These are phyloP conservation scores for Spongilla lacustris DNA, from an alignment of 37 sponge, comb jelly and placozoan species.

Conservation along the genomic window DNA sequence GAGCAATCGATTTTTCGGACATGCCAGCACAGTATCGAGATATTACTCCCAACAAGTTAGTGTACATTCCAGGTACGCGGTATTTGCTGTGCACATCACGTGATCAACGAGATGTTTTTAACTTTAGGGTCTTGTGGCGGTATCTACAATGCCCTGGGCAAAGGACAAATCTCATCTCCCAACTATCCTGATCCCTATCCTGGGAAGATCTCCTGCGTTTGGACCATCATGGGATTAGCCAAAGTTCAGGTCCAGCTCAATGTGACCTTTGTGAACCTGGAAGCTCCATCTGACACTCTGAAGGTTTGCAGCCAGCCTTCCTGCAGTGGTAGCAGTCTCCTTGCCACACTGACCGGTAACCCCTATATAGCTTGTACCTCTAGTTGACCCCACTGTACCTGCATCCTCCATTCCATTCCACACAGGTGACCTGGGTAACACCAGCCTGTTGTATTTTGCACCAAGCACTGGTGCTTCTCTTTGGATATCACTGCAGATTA, in stretches of 20 bases:
- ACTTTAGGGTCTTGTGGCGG: constrained; percentile 56
- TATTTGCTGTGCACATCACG: background rate
- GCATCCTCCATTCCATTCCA: background rate
- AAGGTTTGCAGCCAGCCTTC: constrained; percentile 34
- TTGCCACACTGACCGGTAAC: constrained; percentile 28
- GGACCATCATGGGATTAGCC: constrained; percentile 19
- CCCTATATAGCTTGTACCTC: background rate
- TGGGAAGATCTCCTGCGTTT: constrained; percentile 36
- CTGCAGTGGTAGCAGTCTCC: background rate
- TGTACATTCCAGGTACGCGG: constrained; percentile 31
- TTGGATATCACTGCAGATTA: constrained; percentile 7
- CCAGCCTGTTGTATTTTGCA: background rate
- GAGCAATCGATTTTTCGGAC: constrained; percentile 22
- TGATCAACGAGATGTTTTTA: background rate
- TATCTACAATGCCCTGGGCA: background rate
- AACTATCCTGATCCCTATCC: constrained; percentile 43
- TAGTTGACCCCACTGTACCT: background rate
- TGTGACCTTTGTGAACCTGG: constrained; percentile 13
- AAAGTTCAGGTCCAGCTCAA: constrained; percentile 9
- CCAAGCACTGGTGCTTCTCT: background rate
- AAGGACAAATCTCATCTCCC: constrained; percentile 26
- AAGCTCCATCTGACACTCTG: constrained; percentile 30
- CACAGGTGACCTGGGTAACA: background rate
- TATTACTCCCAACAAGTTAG: constrained; percentile 41
- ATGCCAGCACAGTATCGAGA: constrained; percentile 5